Base-by-base conservation (phyloP, 1,140 invertebrate genomes). In the Mercenaria mercenaria region DNA sequence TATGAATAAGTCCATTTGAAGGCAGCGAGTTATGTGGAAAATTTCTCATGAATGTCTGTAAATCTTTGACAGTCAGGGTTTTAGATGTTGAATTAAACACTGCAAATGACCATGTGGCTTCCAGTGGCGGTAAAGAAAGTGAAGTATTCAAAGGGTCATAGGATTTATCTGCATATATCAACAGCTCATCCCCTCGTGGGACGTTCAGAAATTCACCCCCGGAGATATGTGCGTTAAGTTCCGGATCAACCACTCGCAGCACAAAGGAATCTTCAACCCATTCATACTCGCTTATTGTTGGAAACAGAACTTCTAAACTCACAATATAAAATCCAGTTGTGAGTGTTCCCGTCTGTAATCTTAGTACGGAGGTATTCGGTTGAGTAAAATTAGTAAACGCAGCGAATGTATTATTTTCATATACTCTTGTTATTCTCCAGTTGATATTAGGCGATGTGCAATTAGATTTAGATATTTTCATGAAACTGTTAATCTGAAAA, bases 401-500 rank as follows among this genome's bases (percentile, higher is more conserved):
- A 23, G 34, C 47, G 6, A 56, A 34, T 32, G 23, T 23, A 13
- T 41, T 15, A 23, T 8, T 41, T 13, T 64, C 23, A 43, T 67
- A 11, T 6, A 85, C 67, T 32, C 50, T 39, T 15, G 39, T 67
- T 34, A 85, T 74, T 50, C 67, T 72, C 82, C 82, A 85, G 67
- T 85, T 72, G 6, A 82, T 64, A 0, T 34, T 4, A 59, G 59
- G 80, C 26, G 74, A 47, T 11, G 39, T 47, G 59, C 77, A 80
- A 6, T 11, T 10, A 52, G 43, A 0, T 8, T 37, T 26, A 32
- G 50, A 11, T n/a, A 80, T 50, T 47, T 80, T 18, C 77, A 80
- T 80, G 56, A 32, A 80, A 61, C 77, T 80, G 77, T 80, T 4
- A 10, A 80, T 32, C 77, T 80, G 47, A 80, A 80, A 59, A 3